A percentile compares a stretch with the other conserved stretches of the same genome.
These are phyloP conservation scores for Torymus tubicola DNA, from an alignment of 2,888 invertebrate genomes.

Conservation along the genomic window DNA sequence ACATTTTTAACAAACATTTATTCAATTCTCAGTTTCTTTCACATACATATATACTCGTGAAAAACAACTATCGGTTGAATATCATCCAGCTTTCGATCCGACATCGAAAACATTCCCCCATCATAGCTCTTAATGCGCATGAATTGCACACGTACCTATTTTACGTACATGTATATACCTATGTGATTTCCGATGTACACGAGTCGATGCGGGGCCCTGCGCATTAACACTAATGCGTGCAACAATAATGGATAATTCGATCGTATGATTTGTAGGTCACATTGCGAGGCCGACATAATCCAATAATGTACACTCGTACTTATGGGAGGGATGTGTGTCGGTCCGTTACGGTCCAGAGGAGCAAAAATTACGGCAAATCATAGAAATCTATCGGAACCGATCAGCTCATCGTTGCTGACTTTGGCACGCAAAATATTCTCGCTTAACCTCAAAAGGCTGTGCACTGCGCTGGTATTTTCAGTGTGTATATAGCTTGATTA, in stretches of 20 bases:
- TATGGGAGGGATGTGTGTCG: slow-evolving; percentile 22
- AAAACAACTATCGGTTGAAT: no score
- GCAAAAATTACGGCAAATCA: slow-evolving; percentile 22
- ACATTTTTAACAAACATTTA: no score
- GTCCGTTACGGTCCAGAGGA: slow-evolving; percentile 16
- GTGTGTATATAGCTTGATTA: no score
- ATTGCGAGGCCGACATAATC: background rate
- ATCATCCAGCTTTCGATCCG: no score
- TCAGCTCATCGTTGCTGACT: background rate
- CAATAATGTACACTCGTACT: slow-evolving; percentile 11
- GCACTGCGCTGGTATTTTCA: no score
- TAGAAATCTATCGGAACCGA: slow-evolving; percentile 15
- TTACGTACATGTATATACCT: background rate
- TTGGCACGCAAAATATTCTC: background rate
- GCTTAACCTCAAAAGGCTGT: slow-evolving; percentile 13
- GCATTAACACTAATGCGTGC: slow-evolving; percentile 41
- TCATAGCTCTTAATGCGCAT: background rate
- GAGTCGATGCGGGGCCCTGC: background rate
- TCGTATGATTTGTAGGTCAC: slow-evolving; percentile 39
- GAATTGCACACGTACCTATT: slow-evolving; percentile 25
- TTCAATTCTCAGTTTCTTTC: no score
- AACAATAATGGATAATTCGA: slow-evolving; percentile 45
- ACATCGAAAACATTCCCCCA: no score
- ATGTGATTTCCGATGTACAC: slow-evolving; percentile 26
- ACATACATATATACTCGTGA: no score